Conservation (phyloP, 1,140 invertebrate genomes). For the Sinonovacula constricta region DNA sequence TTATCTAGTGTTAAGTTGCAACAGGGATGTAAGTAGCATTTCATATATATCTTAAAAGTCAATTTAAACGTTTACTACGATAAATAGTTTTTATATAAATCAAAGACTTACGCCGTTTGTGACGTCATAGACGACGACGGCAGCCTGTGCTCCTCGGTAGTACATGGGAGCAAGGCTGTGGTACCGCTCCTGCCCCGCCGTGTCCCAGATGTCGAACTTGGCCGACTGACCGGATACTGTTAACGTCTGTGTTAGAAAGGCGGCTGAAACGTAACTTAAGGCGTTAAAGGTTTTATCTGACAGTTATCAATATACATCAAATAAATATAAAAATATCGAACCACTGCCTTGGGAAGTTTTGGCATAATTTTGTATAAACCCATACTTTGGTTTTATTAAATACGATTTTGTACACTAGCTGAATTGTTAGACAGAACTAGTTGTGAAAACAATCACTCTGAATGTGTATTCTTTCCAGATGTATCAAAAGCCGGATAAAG, state of each 20-base stretch:
- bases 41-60: background rate
- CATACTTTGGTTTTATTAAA: too few relatives aligned
- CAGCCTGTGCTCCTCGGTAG: conserved; percentile 98
- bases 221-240: conserved; percentile 93
- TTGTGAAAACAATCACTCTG: too few relatives aligned
- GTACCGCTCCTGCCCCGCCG: conserved; percentile 90
- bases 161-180: conserved; percentile 99
- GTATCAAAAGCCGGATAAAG: background rate
- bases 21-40: background rate
- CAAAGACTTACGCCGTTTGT: conserved; percentile 92
- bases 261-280: conserved; percentile 88
- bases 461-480: too few relatives aligned
- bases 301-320: too few relatives aligned
- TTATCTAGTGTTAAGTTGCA: background rate
- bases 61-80: background rate
- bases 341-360: too few relatives aligned
- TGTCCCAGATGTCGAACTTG: conserved; percentile 99
- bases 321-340: too few relatives aligned
- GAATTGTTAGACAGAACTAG: too few relatives aligned
- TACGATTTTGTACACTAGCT: too few relatives aligned
- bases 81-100: background rate
- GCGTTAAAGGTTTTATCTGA: too few relatives aligned
- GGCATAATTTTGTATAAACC: too few relatives aligned
- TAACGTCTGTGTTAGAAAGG: conserved; percentile 99
- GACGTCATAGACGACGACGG: conserved; percentile 99